Percentiles rank a stretch among this genome's conserved stretches.
These are phyloP conservation scores for Platysteira castanea DNA, from an alignment of 2,113 vertebrate species.

Conservation along the genomic window DNA sequence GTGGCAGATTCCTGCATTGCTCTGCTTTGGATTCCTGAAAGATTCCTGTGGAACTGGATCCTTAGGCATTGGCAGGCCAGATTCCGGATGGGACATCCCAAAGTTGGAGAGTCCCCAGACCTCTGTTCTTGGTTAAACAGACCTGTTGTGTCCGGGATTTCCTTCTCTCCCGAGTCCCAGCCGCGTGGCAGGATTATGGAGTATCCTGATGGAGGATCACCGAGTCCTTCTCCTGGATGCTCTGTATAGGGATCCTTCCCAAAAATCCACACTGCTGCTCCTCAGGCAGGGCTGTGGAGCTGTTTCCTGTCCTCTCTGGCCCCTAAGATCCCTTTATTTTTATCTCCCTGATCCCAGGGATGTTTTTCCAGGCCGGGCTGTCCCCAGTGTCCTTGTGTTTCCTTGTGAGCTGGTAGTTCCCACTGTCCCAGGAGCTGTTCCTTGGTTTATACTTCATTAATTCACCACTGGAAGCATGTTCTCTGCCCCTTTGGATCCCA, in stretches of 20 bases:
- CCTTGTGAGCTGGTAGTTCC: background rate
- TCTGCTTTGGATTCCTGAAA: background rate
- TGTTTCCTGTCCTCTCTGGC: background rate
- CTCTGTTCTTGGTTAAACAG: background rate
- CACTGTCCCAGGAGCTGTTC: background rate
- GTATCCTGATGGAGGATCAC: rapidly evolving
- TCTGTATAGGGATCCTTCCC: background rate
- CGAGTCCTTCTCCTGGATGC: background rate
- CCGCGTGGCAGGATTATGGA: background rate
- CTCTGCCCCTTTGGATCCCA: background rate
- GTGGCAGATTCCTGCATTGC: rapidly evolving
- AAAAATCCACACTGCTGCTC: background rate
- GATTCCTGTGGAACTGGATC: rapidly evolving
- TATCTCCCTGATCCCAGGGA: background rate
- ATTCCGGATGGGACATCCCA: rapidly evolving
- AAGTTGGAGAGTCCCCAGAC: rapidly evolving
- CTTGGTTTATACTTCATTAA: background rate
- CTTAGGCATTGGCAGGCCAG: rapidly evolving
- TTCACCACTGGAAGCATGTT: background rate
- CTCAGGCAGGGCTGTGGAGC: background rate
- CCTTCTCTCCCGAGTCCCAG: background rate
- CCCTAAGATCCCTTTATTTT: background rate
- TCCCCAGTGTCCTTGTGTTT: background rate
- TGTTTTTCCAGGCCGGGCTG: background rate
- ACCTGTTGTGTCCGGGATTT: background rate